Evolutionary conservation across 2,888 invertebrate species (phyloP), one percentile per base, ranked within the genome.

Genomic region (Agonopterix heracliana): DNA sequence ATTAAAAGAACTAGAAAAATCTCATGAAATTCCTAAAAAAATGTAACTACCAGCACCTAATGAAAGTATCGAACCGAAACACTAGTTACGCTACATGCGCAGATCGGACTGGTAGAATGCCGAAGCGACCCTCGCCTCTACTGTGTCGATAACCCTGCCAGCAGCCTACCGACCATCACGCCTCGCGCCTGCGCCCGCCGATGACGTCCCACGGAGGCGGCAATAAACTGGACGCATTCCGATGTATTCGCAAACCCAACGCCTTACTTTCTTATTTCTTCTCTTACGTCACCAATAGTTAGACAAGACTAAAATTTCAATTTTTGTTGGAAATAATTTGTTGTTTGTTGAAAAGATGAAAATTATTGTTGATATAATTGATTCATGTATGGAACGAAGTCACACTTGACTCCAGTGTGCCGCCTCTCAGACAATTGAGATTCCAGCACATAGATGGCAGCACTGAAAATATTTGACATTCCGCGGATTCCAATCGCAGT

Each of bases 391-490:
- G 48, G 26, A 59, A 55, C 50, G 52, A 63, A 63, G 60, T 63
- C 51, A 55, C 57, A 47, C 38, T 41, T 5, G 11, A 60, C 66
- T 82, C 74, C 75, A 79, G 76, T 81, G 71, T 68, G 72, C 78
- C 81, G 85, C 85, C 83, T 74, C 71, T 71, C 55, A 50, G 47
- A 43, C 38, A 52, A 63, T 84, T 78, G 61, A 73, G 68, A 89
- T 87, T 86, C 89, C 89, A 75, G 71, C 76, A 80, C 77, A 81
- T 71, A 91, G 91, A 87, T 90, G 91, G 89, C 90, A 87, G 88
- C 88, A 89, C 89, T 90, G 89, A 90, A 86, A 91, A 91, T 91
- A 91, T 90, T 91, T 91, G 88, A 89, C 90, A 92, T 92, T 90
- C 91, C 90, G 67, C 68, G 79, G 89, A 91, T 91, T 90, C 92